phyloP scores from a whole-genome alignment of 2,797 vertebrate species.

The Margarornis squamiger region DNA sequence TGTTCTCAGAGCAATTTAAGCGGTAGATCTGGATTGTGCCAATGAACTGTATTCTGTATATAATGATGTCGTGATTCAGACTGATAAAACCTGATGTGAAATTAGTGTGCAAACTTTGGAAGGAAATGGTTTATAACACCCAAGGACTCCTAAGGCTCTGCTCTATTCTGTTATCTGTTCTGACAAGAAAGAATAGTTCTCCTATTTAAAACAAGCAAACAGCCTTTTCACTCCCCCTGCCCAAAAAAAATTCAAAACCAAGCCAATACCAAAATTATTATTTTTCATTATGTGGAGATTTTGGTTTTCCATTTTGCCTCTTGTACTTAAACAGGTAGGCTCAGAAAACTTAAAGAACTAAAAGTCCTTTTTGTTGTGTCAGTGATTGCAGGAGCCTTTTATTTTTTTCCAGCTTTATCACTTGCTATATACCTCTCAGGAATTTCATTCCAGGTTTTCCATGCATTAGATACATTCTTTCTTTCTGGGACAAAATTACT shows the following conservation, averaged over 20 bases:
- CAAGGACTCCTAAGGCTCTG: background rate
- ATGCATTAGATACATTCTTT: background rate
- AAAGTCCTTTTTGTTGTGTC: background rate
- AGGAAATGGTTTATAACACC: background rate
- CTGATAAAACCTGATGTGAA: slow-evolving; percentile 18
- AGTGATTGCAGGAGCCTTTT: background rate
- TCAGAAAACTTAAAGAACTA: background rate
- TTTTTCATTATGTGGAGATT: background rate
- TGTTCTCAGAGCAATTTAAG: slow-evolving; percentile 49
- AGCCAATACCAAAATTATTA: background rate
- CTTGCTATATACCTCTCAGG: background rate
- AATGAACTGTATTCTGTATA: slow-evolving; percentile 9
- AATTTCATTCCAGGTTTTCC: background rate
- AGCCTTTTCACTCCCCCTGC: rapidly evolving
- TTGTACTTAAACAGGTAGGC: background rate
- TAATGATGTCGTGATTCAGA: slow-evolving; percentile 26
- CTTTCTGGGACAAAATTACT: background rate
- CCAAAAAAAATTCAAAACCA: background rate
- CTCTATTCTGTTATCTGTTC: background rate
- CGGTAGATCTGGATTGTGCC: slow-evolving; percentile 27
- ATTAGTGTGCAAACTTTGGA: slow-evolving; percentile 3
- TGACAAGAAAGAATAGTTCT: background rate
- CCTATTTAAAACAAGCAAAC: background rate
- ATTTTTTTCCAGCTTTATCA: background rate
- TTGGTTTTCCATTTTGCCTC: background rate